phyloP scores from a whole-genome alignment of 2,888 invertebrate species.

The Antheraea yamamai region DNA sequence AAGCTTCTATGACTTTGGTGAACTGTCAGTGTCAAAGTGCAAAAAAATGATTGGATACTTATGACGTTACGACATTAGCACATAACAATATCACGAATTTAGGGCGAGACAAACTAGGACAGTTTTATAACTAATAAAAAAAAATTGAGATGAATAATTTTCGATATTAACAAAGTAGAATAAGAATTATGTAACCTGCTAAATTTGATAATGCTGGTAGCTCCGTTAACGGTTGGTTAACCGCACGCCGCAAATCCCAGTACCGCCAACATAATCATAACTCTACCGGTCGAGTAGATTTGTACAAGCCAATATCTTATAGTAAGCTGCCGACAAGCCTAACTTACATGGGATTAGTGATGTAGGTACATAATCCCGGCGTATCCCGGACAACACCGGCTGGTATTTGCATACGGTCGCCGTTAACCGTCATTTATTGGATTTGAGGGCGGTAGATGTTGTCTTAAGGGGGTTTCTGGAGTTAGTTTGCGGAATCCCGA shows the following conservation, averaged over 20 bases:
- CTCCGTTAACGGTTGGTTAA: slow-evolving; percentile 27
- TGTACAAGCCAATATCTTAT: slow-evolving; percentile 54
- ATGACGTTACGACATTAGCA: too few relatives aligned
- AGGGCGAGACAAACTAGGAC: too few relatives aligned
- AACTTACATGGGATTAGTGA: slow-evolving; percentile 62
- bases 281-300: slow-evolving; percentile 47
- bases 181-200: not conserved
- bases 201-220: not conserved
- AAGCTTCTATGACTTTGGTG: too few relatives aligned
- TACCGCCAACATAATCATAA: slow-evolving; percentile 41
- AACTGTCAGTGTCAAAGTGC: too few relatives aligned
- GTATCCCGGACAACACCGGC: slow-evolving; percentile 55
- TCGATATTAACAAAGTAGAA: not conserved
- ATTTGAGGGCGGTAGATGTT: slow-evolving; percentile 48
- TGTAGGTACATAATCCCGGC: slow-evolving; percentile 54
- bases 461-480: slow-evolving; percentile 9
- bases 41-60: too few relatives aligned
- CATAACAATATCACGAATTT: too few relatives aligned
- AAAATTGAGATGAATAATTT: not conserved
- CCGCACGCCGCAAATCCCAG: slow-evolving; percentile 37
- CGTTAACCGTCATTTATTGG: slow-evolving; percentile 73
- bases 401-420: slow-evolving; percentile 71
- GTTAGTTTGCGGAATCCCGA: slow-evolving; percentile 1
- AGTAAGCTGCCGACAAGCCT: slow-evolving; percentile 60
- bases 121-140: too few relatives aligned